A percentile compares a stretch with the other conserved stretches of the same genome.
Conservation (phyloP, 2,113 vertebrate genomes). For the Gila orcuttii region DNA sequence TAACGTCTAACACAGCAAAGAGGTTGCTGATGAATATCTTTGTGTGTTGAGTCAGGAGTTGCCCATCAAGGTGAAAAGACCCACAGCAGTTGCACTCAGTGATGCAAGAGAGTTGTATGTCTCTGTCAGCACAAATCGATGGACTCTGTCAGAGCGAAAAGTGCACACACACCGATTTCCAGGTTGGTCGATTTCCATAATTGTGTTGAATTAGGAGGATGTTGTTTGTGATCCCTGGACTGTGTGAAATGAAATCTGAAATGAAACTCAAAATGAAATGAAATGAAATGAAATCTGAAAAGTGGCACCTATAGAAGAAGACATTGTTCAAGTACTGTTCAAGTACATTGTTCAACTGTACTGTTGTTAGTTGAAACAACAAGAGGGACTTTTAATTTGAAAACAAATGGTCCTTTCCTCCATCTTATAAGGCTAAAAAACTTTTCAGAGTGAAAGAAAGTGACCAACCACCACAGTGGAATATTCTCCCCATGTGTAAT, state of each 20-base stretch:
- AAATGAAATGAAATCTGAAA: constrained; percentile 65
- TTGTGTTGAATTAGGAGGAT: constrained; percentile 62
- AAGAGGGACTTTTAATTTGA: background rate
- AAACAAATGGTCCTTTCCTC: background rate
- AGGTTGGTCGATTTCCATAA: constrained; percentile 58
- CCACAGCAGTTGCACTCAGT: constrained; percentile 27
- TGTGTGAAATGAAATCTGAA: constrained; percentile 63
- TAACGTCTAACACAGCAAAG: background rate
- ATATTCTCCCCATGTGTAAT: constrained; percentile 61
- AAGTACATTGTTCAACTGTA: background rate
- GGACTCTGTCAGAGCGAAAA: constrained; percentile 39
- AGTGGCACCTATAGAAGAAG: constrained; percentile 26
- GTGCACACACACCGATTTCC: constrained; percentile 43
- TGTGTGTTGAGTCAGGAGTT: constrained; percentile 39
- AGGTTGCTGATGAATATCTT: constrained; percentile 43
- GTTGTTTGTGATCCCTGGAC: constrained; percentile 67
- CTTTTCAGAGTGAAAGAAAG: constrained; percentile 20
- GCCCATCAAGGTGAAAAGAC: constrained; percentile 17
- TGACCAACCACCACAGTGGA: constrained; percentile 54
- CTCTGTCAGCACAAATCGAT: constrained; percentile 48
- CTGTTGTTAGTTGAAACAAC: background rate
- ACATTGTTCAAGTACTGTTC: background rate
- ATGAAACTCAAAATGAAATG: constrained; percentile 62
- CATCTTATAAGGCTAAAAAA: background rate
- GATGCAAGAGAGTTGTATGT: constrained; percentile 37